These are phyloP conservation scores for Pachymerium ferrugineum DNA, from an alignment of 2,888 invertebrate species.

Conservation along the genomic window DNA sequence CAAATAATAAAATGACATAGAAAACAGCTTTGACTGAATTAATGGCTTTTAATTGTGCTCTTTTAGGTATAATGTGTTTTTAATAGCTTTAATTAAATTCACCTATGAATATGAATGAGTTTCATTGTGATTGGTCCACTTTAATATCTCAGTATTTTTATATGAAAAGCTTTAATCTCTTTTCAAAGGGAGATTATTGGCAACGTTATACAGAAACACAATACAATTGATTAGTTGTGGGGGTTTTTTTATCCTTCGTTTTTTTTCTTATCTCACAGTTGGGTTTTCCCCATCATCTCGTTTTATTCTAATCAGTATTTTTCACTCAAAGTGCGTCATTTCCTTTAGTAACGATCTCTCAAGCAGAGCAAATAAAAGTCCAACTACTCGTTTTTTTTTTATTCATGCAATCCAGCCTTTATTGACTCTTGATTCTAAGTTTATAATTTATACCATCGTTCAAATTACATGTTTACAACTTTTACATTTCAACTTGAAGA, in stretches of 20 bases:
- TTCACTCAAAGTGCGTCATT: background rate
- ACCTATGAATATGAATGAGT: background rate
- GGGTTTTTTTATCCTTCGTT: background rate
- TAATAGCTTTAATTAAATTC: background rate
- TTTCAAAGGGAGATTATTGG: no score
- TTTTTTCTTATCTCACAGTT: background rate
- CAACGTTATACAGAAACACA: background rate
- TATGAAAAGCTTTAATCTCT: no score
- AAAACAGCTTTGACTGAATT: background rate
- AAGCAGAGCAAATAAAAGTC: no score
- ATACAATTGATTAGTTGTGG: background rate
- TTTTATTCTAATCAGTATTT: background rate
- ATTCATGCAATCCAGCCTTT: background rate
- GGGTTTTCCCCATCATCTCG: background rate
- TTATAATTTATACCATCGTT: constrained; percentile 1
- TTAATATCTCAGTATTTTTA: no score
- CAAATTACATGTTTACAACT: constrained; percentile 10
- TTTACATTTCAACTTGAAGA: background rate
- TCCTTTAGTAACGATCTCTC: background rate
- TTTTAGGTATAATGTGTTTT: background rate
- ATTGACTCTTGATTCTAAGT: background rate
- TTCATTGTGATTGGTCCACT: background rate
- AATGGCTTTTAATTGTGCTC: no score
- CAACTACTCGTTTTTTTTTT: no score
- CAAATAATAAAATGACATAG: no score